These are phyloP conservation scores for Columba livia DNA, from an alignment of 2,113 vertebrate genomes.

Conservation along the genomic window DNA sequence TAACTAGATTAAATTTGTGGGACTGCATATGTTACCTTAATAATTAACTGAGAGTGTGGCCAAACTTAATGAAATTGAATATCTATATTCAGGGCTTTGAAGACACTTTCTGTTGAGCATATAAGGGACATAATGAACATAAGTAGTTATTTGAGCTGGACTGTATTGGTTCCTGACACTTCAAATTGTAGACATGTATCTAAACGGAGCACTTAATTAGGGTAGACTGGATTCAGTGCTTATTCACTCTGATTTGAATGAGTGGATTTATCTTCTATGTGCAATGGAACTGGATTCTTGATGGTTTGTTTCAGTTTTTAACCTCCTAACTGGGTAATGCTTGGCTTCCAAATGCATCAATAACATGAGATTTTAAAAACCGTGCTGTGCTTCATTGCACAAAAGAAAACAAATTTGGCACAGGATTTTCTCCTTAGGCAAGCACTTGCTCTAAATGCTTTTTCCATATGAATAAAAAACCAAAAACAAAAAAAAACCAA, in stretches of 20 bases:
- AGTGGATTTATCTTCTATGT: not conserved
- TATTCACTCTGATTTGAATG: not conserved
- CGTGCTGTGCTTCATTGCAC: not conserved
- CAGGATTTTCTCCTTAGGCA: not conserved
- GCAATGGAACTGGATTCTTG: not conserved
- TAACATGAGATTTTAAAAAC: not conserved
- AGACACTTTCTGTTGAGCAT: not conserved
- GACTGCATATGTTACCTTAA: fast-evolving
- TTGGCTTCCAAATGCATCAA: not conserved
- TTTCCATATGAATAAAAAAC: not conserved
- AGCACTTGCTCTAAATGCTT: not conserved
- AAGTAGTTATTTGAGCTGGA: not conserved
- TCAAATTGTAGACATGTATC: not conserved
- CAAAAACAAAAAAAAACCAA: not conserved
- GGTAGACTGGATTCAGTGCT: not conserved
- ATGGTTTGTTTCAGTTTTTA: not conserved
- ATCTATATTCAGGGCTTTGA: not conserved
- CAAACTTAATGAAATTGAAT: not conserved
- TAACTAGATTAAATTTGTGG: not conserved
- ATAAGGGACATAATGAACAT: not conserved
- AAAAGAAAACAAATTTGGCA: not conserved
- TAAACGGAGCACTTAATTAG: not conserved
- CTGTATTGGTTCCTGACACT: not conserved
- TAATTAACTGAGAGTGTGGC: not conserved
- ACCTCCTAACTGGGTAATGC: not conserved